A percentile compares a stretch with the other conserved stretches of the same genome.
Evolutionary conservation across 1,140 invertebrate genomes (phyloP).

Genomic region (Pogonomyrmex barbatus): DNA sequence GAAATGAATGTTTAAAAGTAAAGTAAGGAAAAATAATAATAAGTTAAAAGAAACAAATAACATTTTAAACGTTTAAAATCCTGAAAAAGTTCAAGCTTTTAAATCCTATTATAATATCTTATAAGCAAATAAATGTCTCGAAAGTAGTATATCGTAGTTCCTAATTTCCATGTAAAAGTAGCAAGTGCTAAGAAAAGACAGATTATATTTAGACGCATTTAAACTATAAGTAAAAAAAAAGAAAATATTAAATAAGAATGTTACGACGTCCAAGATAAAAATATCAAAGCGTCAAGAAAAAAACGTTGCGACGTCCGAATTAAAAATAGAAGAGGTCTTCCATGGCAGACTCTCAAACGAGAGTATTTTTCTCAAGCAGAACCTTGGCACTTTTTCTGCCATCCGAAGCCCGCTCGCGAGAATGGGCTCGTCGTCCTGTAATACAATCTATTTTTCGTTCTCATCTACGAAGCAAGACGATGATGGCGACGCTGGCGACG

Average conservation of each 20-base stretch:
- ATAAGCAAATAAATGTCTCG: neutral
- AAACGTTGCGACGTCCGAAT: neutral
- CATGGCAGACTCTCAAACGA: slow-evolving; percentile 29
- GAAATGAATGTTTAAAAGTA: neutral
- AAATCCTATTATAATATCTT: neutral
- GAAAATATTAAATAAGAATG: neutral
- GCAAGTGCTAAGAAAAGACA: neutral
- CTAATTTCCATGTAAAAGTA: neutral
- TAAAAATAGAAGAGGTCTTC: slow-evolving; percentile 29
- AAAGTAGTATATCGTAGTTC: neutral
- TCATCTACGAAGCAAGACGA: slow-evolving; percentile 55
- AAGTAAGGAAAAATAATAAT: neutral
- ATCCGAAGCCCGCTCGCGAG: slow-evolving; percentile 31
- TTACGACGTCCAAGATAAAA: neutral
- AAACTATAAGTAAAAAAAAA: neutral
- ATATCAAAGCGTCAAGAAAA: slow-evolving; percentile 18
- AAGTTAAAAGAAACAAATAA: slow-evolving; percentile 1
- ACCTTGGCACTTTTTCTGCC: slow-evolving; percentile 35
- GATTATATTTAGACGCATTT: neutral
- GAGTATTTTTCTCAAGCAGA: slow-evolving; percentile 46
- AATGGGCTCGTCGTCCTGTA: slow-evolving; percentile 35
- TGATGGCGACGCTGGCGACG: slow-evolving; percentile 41
- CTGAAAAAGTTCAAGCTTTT: neutral
- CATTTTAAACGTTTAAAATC: neutral
- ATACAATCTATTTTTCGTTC: slow-evolving; percentile 62